A percentile compares a stretch with the other conserved stretches of the same genome.
These are phyloP conservation scores for Urocynchramus pylzowi DNA, from an alignment of 2,113 vertebrate species.

Conservation along the genomic window DNA sequence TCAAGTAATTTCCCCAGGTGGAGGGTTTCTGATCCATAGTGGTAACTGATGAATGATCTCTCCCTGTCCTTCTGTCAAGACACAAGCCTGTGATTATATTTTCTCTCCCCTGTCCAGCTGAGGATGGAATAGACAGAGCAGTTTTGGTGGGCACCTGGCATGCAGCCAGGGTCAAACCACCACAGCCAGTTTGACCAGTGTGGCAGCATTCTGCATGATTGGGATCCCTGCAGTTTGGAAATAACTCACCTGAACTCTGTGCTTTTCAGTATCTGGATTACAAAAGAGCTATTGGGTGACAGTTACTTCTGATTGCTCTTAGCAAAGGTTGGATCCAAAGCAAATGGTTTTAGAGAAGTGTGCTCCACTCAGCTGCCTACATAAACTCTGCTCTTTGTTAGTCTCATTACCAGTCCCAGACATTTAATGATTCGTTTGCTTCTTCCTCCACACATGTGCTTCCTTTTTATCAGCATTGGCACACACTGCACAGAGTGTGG, in stretches of 20 bases:
- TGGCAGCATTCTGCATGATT: not conserved
- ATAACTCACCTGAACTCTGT: not conserved
- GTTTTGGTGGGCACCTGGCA: not conserved
- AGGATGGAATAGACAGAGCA: not conserved
- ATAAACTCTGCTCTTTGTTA: not conserved
- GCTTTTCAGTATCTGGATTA: not conserved
- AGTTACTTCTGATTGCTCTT: not conserved
- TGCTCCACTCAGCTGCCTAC: not conserved
- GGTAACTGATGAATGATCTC: not conserved
- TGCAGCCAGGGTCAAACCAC: not conserved
- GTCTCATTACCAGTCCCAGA: not conserved
- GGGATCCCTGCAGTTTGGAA: not conserved
- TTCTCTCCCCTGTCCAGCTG: not conserved
- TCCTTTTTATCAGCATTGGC: not conserved
- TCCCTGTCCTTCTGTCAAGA: not conserved
- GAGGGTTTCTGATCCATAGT: not conserved
- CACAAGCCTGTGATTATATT: not conserved
- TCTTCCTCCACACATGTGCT: not conserved
- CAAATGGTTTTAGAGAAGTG: not conserved
- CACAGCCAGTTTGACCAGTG: not conserved
- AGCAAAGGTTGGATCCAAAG: not conserved
- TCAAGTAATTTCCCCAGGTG: not conserved
- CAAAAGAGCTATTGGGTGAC: not conserved
- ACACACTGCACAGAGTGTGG: not conserved
- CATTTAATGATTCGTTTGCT: fast-evolving